Evolutionary conservation across 92 coral and sea anemone species (phyloP), one percentile per base, ranked within the genome.

Genomic region (Siderastrea radians): DNA sequence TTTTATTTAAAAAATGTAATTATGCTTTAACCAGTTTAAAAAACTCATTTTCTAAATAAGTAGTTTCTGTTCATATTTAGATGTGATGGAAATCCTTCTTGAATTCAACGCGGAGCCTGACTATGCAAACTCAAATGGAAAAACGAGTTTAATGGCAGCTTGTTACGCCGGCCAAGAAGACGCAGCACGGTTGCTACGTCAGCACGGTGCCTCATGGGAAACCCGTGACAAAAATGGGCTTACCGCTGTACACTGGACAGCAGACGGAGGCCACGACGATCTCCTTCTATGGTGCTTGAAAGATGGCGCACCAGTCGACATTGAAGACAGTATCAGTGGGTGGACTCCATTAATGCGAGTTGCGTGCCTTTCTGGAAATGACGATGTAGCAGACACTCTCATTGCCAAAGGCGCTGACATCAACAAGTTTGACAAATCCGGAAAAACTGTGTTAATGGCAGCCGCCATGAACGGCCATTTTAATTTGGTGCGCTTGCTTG

Each of bases 311-410:
- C 90, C 91, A 7, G 99, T 95, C n/a, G 99, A 98, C 64, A 84
- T 91, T 2, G 92, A 91, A 80, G 98, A 93, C 76, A 69, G 77
- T 55, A 63, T 63, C 58, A 85, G 82, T 65, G 98, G 98, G 5
- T 98, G 99, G 99, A 94, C 98, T 16, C 99, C 99, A 55, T 84
- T 98, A 43, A 98, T 98, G 99, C 96, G 99, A 38, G 92, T 98
- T 52, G 98, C 99, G 51, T 95, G 96, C 88, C 86, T 98, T 16
- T 91, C 83, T 71, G 98, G 98, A 10, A 98, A 98, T 75, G 92
- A 95, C 13, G 98, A 98, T 14, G 94, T 98, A 15, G 98, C 98
- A 1, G 95, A 96, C 74, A 89, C 94, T 1, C 85, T 98, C 7
- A 94, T 98, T 7, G 90, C 82, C 51, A 94, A 98, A 78, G 98